Base-by-base conservation (phyloP, 2,888 invertebrate species). In the Drosophila mimetica region DNA sequence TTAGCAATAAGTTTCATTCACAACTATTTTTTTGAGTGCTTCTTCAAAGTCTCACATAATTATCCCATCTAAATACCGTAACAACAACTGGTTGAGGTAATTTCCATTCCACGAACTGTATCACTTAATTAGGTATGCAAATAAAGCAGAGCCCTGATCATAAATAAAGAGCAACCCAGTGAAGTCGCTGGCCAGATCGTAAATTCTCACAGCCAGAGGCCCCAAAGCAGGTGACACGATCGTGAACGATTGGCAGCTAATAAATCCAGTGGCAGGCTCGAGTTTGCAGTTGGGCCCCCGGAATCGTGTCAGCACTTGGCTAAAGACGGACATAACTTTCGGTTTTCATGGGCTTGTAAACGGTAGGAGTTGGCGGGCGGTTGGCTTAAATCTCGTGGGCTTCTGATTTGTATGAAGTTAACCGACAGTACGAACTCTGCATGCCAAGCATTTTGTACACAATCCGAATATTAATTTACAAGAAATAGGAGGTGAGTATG, bases 81-180 rank as follows among this genome's bases (percentile, higher is more conserved):
- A 36, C 66, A 52, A 32, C 66, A 28, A 36, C 63, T 52, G 53
- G 54, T 5, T 65, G 36, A 51, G 53, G 66, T 22, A 52, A 66
- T 51, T 65, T 42, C 63, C 63, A 65, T 42, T 42, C 46, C 34
- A 58, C 25, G 34, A 77, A 71, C 65, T 67, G 57, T 75, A 78
- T 77, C 79, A 76, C 87, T 76, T 76, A 86, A 81, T 81, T 86
- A 81, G 74, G 66, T 85, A 85, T 86, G 81, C 79, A 81, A 81
- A 81, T 81, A 61, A 71, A 71, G 69, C 63, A 52, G 69, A 30
- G 60, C 79, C 79, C 74, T 74, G 70, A 86, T 28, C 86, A 86
- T 86, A 83, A 87, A 83, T 86, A 75, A 77, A 64, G 30, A 65
- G 59, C 57, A 34, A 11, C 39, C 55, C 58, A 54, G 53, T 65